Evolutionary conservation across 2,888 invertebrate species (phyloP).

Genomic region (Metalampra italica): DNA sequence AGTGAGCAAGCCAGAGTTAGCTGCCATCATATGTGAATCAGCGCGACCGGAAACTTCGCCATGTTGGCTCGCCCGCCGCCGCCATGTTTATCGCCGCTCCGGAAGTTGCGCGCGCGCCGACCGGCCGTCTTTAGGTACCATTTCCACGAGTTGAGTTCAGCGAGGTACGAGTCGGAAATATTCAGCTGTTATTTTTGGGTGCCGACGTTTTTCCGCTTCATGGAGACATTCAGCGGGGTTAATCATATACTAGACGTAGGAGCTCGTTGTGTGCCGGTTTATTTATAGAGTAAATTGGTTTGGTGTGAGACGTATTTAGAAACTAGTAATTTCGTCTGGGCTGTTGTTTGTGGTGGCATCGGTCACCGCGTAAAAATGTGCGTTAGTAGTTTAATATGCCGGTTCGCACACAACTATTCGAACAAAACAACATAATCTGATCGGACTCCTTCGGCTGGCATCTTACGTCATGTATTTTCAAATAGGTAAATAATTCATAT

Average conservation of each 20-base stretch:
- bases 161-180: constrained; percentile 70
- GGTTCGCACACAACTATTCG: background rate
- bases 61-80: constrained; percentile 62
- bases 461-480: background rate
- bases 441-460: constrained; percentile 3
- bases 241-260: constrained; percentile 67
- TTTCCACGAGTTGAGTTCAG: constrained; percentile 62
- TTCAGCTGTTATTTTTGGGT: constrained; percentile 66
- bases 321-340: constrained; percentile 50
- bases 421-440: background rate
- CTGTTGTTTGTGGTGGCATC: constrained; percentile 27
- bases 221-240: constrained; percentile 65
- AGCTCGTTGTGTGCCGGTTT: constrained; percentile 46
- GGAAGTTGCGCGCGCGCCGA: constrained; percentile 76
- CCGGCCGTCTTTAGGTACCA: constrained; percentile 60
- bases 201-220: constrained; percentile 71
- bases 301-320: constrained; percentile 49
- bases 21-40: constrained; percentile 69
- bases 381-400: constrained; percentile 1
- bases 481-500: no score
- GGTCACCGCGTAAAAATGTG: constrained; percentile 1
- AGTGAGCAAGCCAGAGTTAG: constrained; percentile 66
- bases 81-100: constrained; percentile 74
- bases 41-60: constrained; percentile 73
- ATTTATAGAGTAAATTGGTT: constrained; percentile 62